Evolutionary conservation across 2,797 vertebrate genomes (phyloP).

Genomic region (Cryptoblepharus egeriae): DNA sequence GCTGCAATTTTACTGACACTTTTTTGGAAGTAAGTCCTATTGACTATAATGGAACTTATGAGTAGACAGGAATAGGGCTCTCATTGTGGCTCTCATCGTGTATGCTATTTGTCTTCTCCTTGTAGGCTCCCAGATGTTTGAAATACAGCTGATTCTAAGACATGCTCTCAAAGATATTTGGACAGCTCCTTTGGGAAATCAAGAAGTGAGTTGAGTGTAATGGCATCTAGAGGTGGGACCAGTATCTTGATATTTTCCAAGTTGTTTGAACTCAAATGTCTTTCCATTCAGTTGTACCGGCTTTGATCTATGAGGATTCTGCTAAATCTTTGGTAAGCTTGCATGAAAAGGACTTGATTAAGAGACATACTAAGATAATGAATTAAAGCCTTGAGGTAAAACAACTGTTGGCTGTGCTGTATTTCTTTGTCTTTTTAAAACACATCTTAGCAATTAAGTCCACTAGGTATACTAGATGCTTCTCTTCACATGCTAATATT

Average conservation of each 20-base stretch:
- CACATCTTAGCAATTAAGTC: neutral
- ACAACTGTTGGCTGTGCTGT: neutral
- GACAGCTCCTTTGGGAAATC: slow-evolving; percentile 64
- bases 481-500: neutral
- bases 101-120: neutral
- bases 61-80: no score
- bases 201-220: slow-evolving; percentile 66
- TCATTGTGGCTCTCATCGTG: neutral
- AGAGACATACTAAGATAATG: no score
- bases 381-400: neutral
- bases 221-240: neutral
- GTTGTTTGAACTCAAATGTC: neutral
- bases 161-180: slow-evolving; percentile 75
- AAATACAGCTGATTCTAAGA: slow-evolving; percentile 75
- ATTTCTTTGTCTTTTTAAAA: neutral
- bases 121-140: slow-evolving; percentile 68
- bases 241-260: neutral
- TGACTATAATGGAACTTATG: no score
- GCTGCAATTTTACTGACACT: no score
- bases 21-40: no score
- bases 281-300: neutral
- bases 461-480: neutral
- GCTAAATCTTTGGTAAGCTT: neutral
- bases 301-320: neutral
- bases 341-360: neutral